phyloP scores from a whole-genome alignment of 2,113 vertebrate genomes.

The Otis tarda region DNA sequence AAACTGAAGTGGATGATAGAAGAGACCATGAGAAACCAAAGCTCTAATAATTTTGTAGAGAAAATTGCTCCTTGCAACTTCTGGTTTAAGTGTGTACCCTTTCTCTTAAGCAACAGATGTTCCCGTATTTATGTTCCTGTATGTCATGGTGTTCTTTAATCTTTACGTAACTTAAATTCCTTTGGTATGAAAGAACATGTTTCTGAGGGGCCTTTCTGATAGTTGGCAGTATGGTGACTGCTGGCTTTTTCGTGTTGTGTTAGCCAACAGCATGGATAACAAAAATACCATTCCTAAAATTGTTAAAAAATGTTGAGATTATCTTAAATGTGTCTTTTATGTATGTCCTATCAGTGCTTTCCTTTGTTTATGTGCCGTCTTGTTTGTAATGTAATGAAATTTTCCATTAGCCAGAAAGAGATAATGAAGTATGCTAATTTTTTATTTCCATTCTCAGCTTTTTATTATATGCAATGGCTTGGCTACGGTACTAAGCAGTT shows the following conservation, averaged over 20 bases:
- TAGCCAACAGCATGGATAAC: neutral
- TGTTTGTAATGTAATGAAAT: neutral
- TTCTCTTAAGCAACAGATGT: neutral
- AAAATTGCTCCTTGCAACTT: neutral
- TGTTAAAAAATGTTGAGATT: neutral
- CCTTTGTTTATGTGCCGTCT: neutral
- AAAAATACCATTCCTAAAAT: neutral
- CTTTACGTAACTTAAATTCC: neutral
- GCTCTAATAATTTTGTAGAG: neutral
- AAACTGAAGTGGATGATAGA: neutral
- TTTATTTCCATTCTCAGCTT: constrained; percentile 8
- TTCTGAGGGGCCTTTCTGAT: neutral
- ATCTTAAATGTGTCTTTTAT: neutral
- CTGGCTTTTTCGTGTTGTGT: neutral
- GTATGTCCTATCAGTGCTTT: neutral
- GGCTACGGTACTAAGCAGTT: neutral
- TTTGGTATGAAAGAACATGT: neutral
- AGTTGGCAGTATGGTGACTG: neutral
- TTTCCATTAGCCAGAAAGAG: neutral
- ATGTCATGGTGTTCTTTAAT: neutral
- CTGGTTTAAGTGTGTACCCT: neutral
- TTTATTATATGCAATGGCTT: neutral
- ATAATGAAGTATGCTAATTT: constrained; percentile 28
- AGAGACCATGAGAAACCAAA: neutral
- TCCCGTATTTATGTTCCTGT: neutral